phyloP scores from a whole-genome alignment of 2,113 vertebrate genomes.

The Hippocampus comes region DNA sequence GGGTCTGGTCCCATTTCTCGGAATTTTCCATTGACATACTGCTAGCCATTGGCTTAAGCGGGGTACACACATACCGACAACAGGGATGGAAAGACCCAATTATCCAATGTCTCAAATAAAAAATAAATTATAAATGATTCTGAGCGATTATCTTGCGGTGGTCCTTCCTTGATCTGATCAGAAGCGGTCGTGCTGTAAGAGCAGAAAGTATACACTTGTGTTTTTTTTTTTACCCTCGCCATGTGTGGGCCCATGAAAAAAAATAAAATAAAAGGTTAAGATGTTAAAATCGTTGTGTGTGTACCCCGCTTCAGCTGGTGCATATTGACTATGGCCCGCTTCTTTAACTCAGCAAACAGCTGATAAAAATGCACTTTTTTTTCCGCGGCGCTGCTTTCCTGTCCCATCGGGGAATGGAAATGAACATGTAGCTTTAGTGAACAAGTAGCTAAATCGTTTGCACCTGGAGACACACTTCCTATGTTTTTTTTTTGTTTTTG shows the following conservation, averaged over 20 bases:
- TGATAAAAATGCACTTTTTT: not conserved
- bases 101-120: no score
- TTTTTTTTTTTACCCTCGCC: not conserved
- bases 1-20: no score
- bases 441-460: slow-evolving; percentile 57
- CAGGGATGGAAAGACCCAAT: no score
- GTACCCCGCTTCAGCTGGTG: not conserved
- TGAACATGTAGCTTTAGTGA: slow-evolving; percentile 47
- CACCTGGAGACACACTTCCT: slow-evolving; percentile 55
- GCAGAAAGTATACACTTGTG: not conserved
- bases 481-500: slow-evolving; percentile 34
- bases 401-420: slow-evolving; percentile 69
- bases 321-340: not conserved
- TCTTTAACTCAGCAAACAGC: not conserved
- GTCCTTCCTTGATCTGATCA: no score
- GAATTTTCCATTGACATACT: no score
- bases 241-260: not conserved
- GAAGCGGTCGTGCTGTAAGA: not conserved
- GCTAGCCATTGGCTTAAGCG: no score
- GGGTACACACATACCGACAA: no score
- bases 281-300: no score
- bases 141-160: no score
- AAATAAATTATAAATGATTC: no score
- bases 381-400: slow-evolving; percentile 60
- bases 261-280: no score